Conservation (phyloP, 1,140 invertebrate species). For the Druon quercuslanigerum region DNA sequence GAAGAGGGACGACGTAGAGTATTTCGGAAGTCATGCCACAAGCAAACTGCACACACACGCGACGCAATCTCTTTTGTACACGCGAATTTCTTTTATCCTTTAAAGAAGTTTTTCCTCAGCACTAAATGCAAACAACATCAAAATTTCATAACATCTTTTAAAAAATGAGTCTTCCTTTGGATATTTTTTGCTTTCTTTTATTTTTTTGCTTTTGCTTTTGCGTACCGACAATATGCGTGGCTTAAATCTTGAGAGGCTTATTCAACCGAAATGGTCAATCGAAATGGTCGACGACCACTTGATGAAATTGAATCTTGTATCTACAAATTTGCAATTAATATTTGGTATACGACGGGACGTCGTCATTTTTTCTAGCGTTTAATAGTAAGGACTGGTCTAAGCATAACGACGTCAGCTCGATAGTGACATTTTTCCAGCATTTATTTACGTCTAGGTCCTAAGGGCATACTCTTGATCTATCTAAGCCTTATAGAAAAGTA, state of each 20-base stretch:
- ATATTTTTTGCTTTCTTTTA: neutral
- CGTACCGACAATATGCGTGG: neutral
- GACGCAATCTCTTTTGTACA: slow-evolving; percentile 32
- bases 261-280: slow-evolving; percentile 1
- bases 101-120: neutral
- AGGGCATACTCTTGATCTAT: slow-evolving; percentile 66
- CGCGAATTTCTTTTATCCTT: neutral
- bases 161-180: neutral
- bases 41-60: slow-evolving; percentile 35
- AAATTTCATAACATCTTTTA: slow-evolving; percentile 8
- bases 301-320: slow-evolving; percentile 38
- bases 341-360: slow-evolving; percentile 42
- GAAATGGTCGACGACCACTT: neutral
- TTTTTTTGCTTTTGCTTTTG: neutral
- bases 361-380: slow-evolving; percentile 39
- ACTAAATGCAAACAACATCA: neutral
- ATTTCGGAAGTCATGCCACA: slow-evolving; percentile 26
- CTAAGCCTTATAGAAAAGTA: slow-evolving; percentile 71
- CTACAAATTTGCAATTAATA: slow-evolving; percentile 53
- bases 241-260: neutral
- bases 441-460: slow-evolving; percentile 61
- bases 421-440: slow-evolving; percentile 46
- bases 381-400: slow-evolving; percentile 51
- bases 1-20: slow-evolving; percentile 21
- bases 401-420: slow-evolving; percentile 46